Evolutionary conservation across 2,888 invertebrate species (phyloP), one percentile per base, ranked within the genome.

Genomic region (Drosophila incognita): DNA sequence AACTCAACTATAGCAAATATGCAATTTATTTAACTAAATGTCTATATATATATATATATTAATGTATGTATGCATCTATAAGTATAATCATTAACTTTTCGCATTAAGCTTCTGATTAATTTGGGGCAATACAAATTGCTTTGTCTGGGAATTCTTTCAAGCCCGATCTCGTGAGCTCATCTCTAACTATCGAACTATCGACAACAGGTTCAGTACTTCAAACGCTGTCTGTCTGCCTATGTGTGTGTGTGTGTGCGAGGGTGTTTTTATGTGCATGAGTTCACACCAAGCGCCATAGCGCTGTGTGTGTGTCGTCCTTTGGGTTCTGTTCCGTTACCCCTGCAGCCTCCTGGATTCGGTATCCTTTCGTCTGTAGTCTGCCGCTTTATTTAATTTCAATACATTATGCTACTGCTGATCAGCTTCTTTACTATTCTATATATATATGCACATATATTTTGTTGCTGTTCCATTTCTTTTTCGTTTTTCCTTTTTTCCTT

Each of bases 351-450:
- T 24, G 15, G 15, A 35, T 54, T 36, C 36, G n/a, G 40, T 51
- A 57, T 40, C 27, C 49, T 35, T 54, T 54, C 11, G 40, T 40
- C 49, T 35, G 36, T 54, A 3, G 49, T 49, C 51, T 59, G 11
- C 35, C 58, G 38, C 21, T 68, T 69, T 69, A 67, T 68, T 65
- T 80, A 51, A 68, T 77, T 80, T 81, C 57, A 72, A 71, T 76
- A 82, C 62, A 70, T 69, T 74, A 57, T 62, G 52, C 36, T 62
- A 40, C 29, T 64, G 38, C 21, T 60, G 33, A 52, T 56, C 64
- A 53, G 46, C 49, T 61, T 74, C 59, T 68, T 66, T 4, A 15
- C 46, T 24, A 27, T 15, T 15, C 15, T 15, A 21, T 46, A 13
- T 21, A 42, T 42, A 21, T 42, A 42, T 46, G 46, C 46, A 46